These are phyloP conservation scores for Micromussa lordhowensis DNA, from an alignment of 92 coral and sea anemone genomes.

Conservation along the genomic window DNA sequence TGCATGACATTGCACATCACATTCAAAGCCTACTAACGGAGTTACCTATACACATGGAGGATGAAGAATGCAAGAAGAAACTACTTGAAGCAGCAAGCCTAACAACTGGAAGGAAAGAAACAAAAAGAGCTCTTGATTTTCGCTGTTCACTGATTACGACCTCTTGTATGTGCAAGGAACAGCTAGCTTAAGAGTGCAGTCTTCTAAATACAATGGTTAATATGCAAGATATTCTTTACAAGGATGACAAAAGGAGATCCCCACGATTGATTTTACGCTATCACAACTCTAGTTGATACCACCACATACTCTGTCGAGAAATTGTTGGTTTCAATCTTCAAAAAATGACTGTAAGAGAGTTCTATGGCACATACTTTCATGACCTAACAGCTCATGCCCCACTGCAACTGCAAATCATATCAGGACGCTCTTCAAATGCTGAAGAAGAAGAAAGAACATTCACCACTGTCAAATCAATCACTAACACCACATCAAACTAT, in stretches of 20 bases:
- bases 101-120: neutral
- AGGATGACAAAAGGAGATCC: slow-evolving; percentile 22
- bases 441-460: neutral
- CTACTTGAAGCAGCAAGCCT: neutral
- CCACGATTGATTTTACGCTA: slow-evolving; percentile 51
- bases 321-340: neutral
- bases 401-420: neutral
- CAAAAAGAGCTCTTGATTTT: neutral
- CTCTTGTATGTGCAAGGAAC: neutral
- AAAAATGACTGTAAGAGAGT: neutral
- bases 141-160: neutral
- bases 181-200: neutral
- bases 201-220: neutral
- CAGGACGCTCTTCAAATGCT: neutral
- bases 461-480: neutral
- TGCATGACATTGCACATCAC: slow-evolving; percentile 70
- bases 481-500: neutral
- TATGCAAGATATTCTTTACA: neutral
- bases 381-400: neutral
- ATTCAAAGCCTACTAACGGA: slow-evolving; percentile 43
- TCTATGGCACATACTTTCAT: slow-evolving; percentile 6
- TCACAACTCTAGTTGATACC: slow-evolving; percentile 35
- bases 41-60: neutral
- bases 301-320: slow-evolving; percentile 19
- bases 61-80: neutral